Evolutionary conservation across 2,888 invertebrate genomes (phyloP), one percentile per base, ranked within the genome.

Genomic region (Saturnia pavonia): DNA sequence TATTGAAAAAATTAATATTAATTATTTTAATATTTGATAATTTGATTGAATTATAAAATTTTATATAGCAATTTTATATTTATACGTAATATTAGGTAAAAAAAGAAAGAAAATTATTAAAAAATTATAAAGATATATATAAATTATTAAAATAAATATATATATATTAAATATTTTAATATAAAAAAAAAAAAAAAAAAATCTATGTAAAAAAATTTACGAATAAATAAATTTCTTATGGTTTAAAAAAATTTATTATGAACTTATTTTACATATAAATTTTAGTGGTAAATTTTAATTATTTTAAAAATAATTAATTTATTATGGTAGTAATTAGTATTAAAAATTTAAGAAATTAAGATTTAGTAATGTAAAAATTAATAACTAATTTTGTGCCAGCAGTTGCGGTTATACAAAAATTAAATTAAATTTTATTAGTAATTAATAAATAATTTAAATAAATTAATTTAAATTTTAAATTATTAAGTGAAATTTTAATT

Each of bases 301-400:
- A 90, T 90, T 92, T 93, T 76, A 91, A 91, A 80, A 86, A 91
- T 88, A 83, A 80, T 81, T 83, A 80, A 79, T 75, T 60, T 72
- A 75, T 57, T n/a, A 67, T 48, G 4, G 72, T 85, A 87, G 87
- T 94, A 93, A 91, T 91, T 93, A 91, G 83, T 90, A 87, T 95
- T 95, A 93, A 90, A 89, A 82, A 94, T 94, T 94, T 94, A 95
- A 91, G 91, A 91, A 94, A 93, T 94, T 95, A 94, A 94, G 94
- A 91, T 94, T 95, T 95, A 94, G 89, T 92, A 94, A 94, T 91
- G 90, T 90, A 82, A 80, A 83, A 87, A 95, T 91, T 94, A 94
- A 91, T 94, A 92, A 94, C 94, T 86, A 94, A 95, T 92, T 94
- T 95, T 95, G 95, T 95, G 95, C 95, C 95, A 96, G 95, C 95